Conservation (phyloP, 2,797 vertebrate genomes). For the Echeneis naucrates region DNA sequence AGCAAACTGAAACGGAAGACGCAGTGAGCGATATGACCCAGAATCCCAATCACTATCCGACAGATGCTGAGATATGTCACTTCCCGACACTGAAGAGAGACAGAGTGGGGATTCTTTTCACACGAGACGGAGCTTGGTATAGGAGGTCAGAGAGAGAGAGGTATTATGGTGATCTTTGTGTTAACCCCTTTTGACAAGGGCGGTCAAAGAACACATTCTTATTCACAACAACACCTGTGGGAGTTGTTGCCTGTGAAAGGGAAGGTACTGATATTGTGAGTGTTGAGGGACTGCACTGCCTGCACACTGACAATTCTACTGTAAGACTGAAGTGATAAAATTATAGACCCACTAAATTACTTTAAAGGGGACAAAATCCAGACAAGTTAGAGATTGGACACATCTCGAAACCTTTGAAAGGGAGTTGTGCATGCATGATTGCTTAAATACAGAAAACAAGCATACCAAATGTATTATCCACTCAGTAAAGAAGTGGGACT, state of each 20-base stretch:
- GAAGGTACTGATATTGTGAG: conserved; percentile 2
- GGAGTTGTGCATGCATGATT: neutral
- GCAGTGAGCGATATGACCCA: conserved; percentile 56
- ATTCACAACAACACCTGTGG: conserved; percentile 32
- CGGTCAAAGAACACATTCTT: conserved; percentile 33
- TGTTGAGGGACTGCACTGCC: neutral
- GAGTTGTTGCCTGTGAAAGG: conserved; percentile 1
- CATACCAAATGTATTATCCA: neutral
- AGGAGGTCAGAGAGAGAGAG: conserved; percentile 39
- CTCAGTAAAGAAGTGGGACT: conserved; percentile 29
- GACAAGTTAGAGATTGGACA: conserved; percentile 1
- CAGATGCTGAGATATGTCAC: conserved; percentile 52
- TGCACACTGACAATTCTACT: neutral
- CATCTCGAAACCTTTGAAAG: conserved; percentile 7
- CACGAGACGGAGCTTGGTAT: conserved; percentile 48
- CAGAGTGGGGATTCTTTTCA: conserved; percentile 29
- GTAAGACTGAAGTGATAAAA: neutral
- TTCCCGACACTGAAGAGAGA: conserved; percentile 17
- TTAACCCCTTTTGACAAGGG: conserved; percentile 49
- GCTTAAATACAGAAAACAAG: conserved; percentile 1
- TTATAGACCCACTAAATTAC: conserved; percentile 1
- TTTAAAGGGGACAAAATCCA: conserved; percentile 10
- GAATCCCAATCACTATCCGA: conserved; percentile 59
- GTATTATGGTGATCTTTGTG: conserved; percentile 34
- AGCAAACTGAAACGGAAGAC: conserved; percentile 53